Percentiles rank a stretch among this genome's conserved stretches.
phyloP scores from a whole-genome alignment of 2,797 vertebrate genomes.

The Glossophaga mutica region DNA sequence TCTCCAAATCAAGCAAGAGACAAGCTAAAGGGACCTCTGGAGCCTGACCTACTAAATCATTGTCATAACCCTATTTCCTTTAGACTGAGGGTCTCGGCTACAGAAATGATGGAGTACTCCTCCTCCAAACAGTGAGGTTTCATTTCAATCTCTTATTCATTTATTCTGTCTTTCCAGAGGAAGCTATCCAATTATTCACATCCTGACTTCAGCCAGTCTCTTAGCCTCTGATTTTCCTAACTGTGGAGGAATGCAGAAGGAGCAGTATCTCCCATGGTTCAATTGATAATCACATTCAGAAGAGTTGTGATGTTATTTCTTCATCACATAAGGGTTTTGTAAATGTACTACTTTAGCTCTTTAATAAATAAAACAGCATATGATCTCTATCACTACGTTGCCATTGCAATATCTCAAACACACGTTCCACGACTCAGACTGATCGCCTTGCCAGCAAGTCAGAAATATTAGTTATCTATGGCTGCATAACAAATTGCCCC shows the following conservation, averaged over 20 bases:
- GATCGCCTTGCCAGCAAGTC: not conserved
- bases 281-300: constrained; percentile 13
- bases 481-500: not conserved
- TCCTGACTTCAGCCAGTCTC: not conserved
- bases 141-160: constrained; percentile 4
- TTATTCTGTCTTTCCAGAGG: constrained; percentile 10
- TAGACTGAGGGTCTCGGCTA: not conserved
- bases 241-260: not conserved
- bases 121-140: constrained; percentile 11
- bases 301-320: constrained; percentile 20
- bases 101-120: not conserved
- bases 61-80: not conserved
- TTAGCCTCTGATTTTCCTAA: not conserved
- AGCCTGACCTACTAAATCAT: not conserved
- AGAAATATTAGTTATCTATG: not conserved
- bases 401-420: not conserved
- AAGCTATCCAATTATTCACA: not conserved
- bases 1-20: constrained; percentile 5
- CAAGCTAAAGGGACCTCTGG: not conserved
- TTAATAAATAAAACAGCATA: constrained; percentile 58
- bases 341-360: constrained; percentile 51
- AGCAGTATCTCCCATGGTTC: not conserved
- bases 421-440: not conserved
- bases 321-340: constrained; percentile 54
- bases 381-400: not conserved